Percentiles rank a stretch among this genome's conserved stretches.
These are phyloP conservation scores for Gymnoscelis rufifasciata DNA, from an alignment of 2,888 invertebrate species.

Conservation along the genomic window DNA sequence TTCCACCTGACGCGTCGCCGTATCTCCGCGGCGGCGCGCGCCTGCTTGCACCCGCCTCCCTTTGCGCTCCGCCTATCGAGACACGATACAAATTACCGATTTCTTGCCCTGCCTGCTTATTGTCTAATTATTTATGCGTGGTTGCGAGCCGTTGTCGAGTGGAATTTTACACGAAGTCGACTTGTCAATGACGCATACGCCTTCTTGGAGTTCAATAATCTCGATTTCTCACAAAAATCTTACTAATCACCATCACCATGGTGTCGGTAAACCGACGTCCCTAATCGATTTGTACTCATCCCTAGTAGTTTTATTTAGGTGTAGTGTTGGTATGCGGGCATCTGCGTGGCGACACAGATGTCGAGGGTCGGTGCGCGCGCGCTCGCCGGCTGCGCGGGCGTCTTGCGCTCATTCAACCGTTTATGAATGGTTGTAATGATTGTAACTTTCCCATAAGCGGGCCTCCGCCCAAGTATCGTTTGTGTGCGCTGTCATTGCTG, in stretches of 20 bases:
- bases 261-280: slow-evolving; percentile 12
- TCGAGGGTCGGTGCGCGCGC: slow-evolving; percentile 52
- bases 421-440: slow-evolving; percentile 72
- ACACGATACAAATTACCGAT: slow-evolving; percentile 75
- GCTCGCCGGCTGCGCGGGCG: slow-evolving; percentile 46
- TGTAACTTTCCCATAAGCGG: slow-evolving; percentile 71
- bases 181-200: slow-evolving; percentile 60
- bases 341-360: slow-evolving; percentile 51
- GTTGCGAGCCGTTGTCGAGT: slow-evolving; percentile 61
- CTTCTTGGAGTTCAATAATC: slow-evolving; percentile 73
- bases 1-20: slow-evolving; percentile 78
- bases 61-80: slow-evolving; percentile 70
- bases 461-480: slow-evolving; percentile 55
- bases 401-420: slow-evolving; percentile 72
- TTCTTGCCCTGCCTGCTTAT: slow-evolving; percentile 75
- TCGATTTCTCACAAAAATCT: slow-evolving; percentile 25
- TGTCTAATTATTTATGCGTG: slow-evolving; percentile 76
- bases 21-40: slow-evolving; percentile 70
- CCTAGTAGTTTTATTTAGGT: slow-evolving; percentile 24
- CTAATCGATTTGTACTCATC: slow-evolving; percentile 21
- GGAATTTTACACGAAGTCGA: slow-evolving; percentile 60
- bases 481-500: slow-evolving; percentile 42
- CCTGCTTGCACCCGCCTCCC: slow-evolving; percentile 67
- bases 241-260: slow-evolving; percentile 10
- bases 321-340: slow-evolving; percentile 29